These are phyloP conservation scores for Oophaga sylvatica DNA, from an alignment of 2,797 vertebrate genomes.

Conservation along the genomic window DNA sequence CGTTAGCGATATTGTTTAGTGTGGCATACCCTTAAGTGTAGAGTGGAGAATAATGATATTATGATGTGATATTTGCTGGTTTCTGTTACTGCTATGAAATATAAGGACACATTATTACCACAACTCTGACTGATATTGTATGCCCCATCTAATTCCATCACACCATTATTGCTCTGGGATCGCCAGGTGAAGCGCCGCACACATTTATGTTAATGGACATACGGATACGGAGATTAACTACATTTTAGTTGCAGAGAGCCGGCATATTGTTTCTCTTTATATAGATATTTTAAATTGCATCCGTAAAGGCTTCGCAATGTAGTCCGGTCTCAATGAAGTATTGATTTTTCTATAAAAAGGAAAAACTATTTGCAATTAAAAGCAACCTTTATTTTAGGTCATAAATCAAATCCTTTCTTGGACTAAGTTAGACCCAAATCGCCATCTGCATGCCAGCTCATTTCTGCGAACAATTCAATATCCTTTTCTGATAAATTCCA, in stretches of 20 bases:
- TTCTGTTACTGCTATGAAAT: background rate
- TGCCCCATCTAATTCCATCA: slow-evolving; percentile 24
- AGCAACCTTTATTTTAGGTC: slow-evolving; percentile 34
- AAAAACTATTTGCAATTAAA: slow-evolving; percentile 58
- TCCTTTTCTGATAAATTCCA: slow-evolving; percentile 17
- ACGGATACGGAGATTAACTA: slow-evolving; percentile 41
- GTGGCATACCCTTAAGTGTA: too few relatives aligned
- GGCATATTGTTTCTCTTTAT: slow-evolving; percentile 43
- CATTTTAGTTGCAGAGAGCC: slow-evolving; percentile 31
- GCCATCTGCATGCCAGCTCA: slow-evolving; percentile 14
- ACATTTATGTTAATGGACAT: slow-evolving; percentile 43
- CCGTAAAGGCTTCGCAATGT: slow-evolving; percentile 49
- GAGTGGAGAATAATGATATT: background rate
- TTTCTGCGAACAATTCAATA: slow-evolving; percentile 37
- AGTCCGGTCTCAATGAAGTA: slow-evolving; percentile 55
- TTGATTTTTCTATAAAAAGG: slow-evolving; percentile 53
- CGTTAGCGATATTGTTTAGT: too few relatives aligned
- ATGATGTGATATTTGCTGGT: background rate
- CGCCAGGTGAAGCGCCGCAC: slow-evolving; percentile 19
- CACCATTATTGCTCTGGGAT: background rate
- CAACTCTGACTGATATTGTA: too few relatives aligned
- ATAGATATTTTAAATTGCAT: slow-evolving; percentile 56
- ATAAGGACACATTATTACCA: background rate
- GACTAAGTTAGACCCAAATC: slow-evolving; percentile 2
- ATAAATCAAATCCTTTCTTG: slow-evolving; percentile 35